A percentile compares a stretch with the other conserved stretches of the same genome.
phyloP scores from a whole-genome alignment of 2,797 vertebrate genomes.

The Pristis pectinata region DNA sequence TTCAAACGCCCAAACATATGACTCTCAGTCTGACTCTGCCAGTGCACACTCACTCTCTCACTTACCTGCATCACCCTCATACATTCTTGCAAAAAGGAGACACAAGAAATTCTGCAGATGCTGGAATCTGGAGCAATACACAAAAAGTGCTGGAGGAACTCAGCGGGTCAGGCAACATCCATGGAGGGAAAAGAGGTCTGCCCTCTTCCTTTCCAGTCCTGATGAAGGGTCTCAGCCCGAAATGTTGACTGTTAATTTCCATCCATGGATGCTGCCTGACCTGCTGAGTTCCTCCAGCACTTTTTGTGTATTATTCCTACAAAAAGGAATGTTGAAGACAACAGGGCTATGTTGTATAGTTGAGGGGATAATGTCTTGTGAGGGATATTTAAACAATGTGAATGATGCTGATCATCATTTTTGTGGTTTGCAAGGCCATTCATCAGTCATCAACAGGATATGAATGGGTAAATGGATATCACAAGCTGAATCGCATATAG shows the following conservation, averaged over 20 bases:
- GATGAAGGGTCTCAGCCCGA: too few relatives aligned
- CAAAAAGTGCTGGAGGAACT: too few relatives aligned
- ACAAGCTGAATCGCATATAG: background rate
- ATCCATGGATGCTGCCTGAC: too few relatives aligned
- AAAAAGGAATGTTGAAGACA: background rate
- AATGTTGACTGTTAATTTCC: too few relatives aligned
- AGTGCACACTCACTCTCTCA: background rate
- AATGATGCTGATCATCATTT: background rate
- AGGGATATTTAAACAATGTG: background rate
- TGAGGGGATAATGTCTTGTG: background rate
- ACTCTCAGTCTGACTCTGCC: background rate
- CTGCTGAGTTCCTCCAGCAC: too few relatives aligned
- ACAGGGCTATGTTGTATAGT: background rate
- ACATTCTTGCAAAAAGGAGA: background rate
- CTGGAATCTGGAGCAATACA: too few relatives aligned
- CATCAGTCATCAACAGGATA: background rate
- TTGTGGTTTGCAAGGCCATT: background rate
- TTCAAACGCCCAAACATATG: background rate
- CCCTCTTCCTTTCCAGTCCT: too few relatives aligned
- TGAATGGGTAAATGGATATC: background rate
- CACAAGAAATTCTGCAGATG: too few relatives aligned
- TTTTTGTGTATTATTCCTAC: background rate
- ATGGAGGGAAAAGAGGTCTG: too few relatives aligned
- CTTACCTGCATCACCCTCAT: background rate
- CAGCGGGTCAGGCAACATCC: too few relatives aligned